Evolutionary conservation across 2,888 invertebrate species (phyloP).

Genomic region (Heliconius sara): DNA sequence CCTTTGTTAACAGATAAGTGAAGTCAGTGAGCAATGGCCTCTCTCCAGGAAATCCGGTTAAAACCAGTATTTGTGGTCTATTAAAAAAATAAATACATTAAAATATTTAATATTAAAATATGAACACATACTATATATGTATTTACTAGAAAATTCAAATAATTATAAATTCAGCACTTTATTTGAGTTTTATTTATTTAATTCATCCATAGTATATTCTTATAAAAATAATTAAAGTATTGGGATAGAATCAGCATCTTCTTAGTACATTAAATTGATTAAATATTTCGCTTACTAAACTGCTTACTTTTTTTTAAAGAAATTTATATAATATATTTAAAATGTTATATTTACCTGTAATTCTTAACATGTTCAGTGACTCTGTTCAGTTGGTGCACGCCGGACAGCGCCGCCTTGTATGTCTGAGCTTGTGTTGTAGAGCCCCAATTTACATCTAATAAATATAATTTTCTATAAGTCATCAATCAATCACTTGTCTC

Average conservation of each 20-base stretch:
- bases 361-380: conserved; percentile 99
- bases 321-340: neutral
- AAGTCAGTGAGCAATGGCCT: conserved; percentile 96
- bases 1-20: conserved; percentile 95
- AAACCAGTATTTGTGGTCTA: conserved; percentile 89
- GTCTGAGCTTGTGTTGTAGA: conserved; percentile 98
- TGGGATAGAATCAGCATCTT: no score
- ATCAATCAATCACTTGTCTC: no score
- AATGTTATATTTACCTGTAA: conserved; percentile 81
- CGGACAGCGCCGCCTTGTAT: conserved; percentile 94
- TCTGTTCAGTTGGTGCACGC: conserved; percentile 93
- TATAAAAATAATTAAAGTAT: no score
- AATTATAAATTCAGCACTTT: no score
- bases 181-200: no score
- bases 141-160: neutral
- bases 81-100: conserved; percentile 13
- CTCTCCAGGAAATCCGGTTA: conserved; percentile 94
- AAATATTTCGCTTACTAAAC: no score
- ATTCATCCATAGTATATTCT: no score
- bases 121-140: no score
- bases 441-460: conserved; percentile 98
- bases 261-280: no score
- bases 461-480: no score
- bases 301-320: no score
- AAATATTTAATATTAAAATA: neutral